These are phyloP conservation scores for Phataginus tricuspis DNA, from an alignment of 2,797 vertebrate species.

Conservation along the genomic window DNA sequence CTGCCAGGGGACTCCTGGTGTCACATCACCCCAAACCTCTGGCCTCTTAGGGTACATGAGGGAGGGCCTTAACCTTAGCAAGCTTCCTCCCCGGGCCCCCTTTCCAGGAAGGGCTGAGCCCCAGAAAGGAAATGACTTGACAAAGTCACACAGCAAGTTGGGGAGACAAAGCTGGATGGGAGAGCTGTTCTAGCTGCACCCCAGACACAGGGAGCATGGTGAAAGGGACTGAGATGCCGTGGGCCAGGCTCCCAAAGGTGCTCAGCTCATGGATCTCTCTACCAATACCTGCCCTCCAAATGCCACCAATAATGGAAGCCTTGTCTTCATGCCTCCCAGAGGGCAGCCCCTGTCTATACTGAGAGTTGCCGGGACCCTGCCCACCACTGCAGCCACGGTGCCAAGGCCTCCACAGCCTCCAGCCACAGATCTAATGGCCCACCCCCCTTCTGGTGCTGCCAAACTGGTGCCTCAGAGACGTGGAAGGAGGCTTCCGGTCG, in stretches of 20 bases:
- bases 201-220: rapidly evolving
- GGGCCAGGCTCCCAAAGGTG: not conserved
- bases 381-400: too few relatives aligned
- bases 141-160: too few relatives aligned
- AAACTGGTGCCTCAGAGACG: not conserved
- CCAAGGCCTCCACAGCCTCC: not conserved
- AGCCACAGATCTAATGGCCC: not conserved
- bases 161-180: not conserved
- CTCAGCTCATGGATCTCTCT: not conserved
- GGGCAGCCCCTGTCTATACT: not conserved
- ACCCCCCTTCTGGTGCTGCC: not conserved
- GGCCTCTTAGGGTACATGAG: not conserved
- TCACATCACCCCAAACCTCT: not conserved
- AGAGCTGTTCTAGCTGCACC: not conserved
- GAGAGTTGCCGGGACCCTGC: not conserved
- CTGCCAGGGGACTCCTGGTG: not conserved
- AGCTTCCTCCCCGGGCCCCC: not conserved
- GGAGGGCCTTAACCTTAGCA: not conserved
- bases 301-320: not conserved
- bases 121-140: not conserved
- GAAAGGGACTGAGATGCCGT: not conserved
- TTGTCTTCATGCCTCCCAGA: not conserved
- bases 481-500: too few relatives aligned
- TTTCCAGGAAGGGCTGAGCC: not conserved
- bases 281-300: not conserved